Base-by-base conservation (phyloP, 2,888 invertebrate genomes). In the Anaspis maculata region DNA sequence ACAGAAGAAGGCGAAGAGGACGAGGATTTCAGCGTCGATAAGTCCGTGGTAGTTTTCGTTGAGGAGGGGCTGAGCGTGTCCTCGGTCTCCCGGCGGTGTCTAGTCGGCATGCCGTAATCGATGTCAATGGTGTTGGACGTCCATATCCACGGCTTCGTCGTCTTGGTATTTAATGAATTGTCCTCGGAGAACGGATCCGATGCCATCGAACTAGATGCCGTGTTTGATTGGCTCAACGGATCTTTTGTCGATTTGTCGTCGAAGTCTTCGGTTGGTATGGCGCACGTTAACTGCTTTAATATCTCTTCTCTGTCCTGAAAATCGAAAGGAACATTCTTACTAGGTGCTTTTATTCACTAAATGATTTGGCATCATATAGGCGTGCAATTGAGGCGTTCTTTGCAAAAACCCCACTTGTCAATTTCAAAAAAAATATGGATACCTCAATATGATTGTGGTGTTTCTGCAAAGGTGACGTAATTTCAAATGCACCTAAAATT, bases 301-400 rank as follows among this genome's bases (percentile, higher is more conserved):
- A 79, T 68, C 28, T 76, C 73, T 52, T 76, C 76, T 1, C 72
- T 72, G 65, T 77, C 73, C 78, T 78, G 64, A 43, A 43, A 3
- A 10, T 19, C 21, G 7, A 32, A 19, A 5, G 19, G 19, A n/a
- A n/a, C n/a, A n/a, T n/a, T n/a, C n/a, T n/a, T n/a, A n/a, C n/a
- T n/a, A n/a, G n/a, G n/a, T n/a, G n/a, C n/a, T n/a, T n/a, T n/a
- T n/a, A n/a, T n/a, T n/a, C n/a, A n/a, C n/a, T n/a, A n/a, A n/a
- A n/a, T n/a, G n/a, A n/a, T n/a, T n/a, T n/a, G n/a, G n/a, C n/a
- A n/a, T n/a, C n/a, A n/a, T n/a, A n/a, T n/a, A n/a, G n/a, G n/a
- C n/a, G n/a, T n/a, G n/a, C n/a, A n/a, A n/a, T n/a, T n/a, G n/a
- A n/a, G n/a, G n/a, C n/a, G n/a, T n/a, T n/a, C n/a, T n/a, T n/a